phyloP scores from a whole-genome alignment of 2,888 invertebrate species.

The Cantharis rustica region DNA sequence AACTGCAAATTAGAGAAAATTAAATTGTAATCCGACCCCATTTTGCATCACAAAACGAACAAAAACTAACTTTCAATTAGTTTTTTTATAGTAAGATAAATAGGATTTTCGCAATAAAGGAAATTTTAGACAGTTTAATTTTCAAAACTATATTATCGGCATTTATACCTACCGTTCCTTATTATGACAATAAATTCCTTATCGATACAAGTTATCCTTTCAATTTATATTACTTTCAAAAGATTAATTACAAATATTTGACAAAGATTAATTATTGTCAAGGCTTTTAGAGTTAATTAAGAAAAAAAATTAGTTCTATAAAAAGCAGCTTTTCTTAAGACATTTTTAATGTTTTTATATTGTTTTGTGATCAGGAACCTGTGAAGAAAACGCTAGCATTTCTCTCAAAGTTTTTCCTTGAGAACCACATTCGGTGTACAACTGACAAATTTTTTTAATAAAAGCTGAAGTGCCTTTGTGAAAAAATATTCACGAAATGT shows the following conservation, averaged over 20 bases:
- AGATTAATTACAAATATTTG: slow-evolving; percentile 18
- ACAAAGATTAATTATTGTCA: slow-evolving; percentile 9
- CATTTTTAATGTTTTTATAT: not conserved
- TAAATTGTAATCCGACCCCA: not conserved
- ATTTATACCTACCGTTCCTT: not conserved
- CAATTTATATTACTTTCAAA: slow-evolving; percentile 5
- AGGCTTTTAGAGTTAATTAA: not conserved
- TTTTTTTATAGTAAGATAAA: not conserved
- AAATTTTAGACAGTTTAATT: not conserved
- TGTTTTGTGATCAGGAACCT: not conserved
- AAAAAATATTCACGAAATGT: not conserved
- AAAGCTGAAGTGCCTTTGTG: not conserved
- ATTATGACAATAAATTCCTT: not conserved
- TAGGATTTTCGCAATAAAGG: not conserved
- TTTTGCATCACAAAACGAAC: not conserved
- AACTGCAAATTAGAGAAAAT: not conserved
- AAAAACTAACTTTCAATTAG: not conserved
- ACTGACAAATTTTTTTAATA: not conserved
- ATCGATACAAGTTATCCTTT: slow-evolving; percentile 6
- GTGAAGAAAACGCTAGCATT: not conserved
- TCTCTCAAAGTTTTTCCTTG: not conserved
- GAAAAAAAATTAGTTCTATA: not conserved
- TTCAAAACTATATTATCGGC: not conserved
- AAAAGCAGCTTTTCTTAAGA: not conserved
- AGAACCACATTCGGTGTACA: not conserved